These are phyloP conservation scores for Aleiodes leptofemur DNA, from an alignment of 2,888 invertebrate species.

Conservation along the genomic window DNA sequence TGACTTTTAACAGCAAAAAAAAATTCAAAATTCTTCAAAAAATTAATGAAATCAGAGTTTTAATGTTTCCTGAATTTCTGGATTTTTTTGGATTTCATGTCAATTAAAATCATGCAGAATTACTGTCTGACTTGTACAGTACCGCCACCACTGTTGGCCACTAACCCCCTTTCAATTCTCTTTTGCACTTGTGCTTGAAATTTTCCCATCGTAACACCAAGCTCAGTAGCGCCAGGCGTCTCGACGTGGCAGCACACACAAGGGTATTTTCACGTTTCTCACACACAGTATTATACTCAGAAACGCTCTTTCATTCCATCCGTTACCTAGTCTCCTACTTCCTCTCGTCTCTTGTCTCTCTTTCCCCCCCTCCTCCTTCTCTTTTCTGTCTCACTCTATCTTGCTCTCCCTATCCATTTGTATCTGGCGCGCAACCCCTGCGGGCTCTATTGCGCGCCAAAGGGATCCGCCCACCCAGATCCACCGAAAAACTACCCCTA, in stretches of 20 bases:
- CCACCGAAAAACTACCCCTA: constrained; percentile 33
- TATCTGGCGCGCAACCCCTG: constrained; percentile 37
- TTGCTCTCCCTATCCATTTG: constrained; percentile 28
- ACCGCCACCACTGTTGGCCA: not conserved
- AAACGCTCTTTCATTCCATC: constrained; percentile 49
- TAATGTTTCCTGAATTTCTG: too few relatives aligned
- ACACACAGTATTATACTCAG: constrained; percentile 48
- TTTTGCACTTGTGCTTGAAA: constrained; percentile 29
- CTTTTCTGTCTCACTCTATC: constrained; percentile 35
- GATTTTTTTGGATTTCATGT: too few relatives aligned
- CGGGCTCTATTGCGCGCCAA: constrained; percentile 48
- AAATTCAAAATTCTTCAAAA: too few relatives aligned
- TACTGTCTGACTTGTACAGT: not conserved
- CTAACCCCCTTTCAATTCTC: constrained; percentile 14
- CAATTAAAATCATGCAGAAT: too few relatives aligned
- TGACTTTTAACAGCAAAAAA: too few relatives aligned
- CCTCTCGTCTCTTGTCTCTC: constrained; percentile 29
- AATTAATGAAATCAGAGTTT: too few relatives aligned
- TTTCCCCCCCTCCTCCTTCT: constrained; percentile 28
- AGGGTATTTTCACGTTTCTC: constrained; percentile 41
- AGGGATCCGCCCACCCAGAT: constrained; percentile 53
- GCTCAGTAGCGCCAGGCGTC: constrained; percentile 67
- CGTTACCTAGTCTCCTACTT: constrained; percentile 42
- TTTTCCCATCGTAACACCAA: constrained; percentile 53
- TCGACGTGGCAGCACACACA: constrained; percentile 65